Evolutionary conservation across 2,113 vertebrate genomes (phyloP).

Genomic region (Theristicus caerulescens): DNA sequence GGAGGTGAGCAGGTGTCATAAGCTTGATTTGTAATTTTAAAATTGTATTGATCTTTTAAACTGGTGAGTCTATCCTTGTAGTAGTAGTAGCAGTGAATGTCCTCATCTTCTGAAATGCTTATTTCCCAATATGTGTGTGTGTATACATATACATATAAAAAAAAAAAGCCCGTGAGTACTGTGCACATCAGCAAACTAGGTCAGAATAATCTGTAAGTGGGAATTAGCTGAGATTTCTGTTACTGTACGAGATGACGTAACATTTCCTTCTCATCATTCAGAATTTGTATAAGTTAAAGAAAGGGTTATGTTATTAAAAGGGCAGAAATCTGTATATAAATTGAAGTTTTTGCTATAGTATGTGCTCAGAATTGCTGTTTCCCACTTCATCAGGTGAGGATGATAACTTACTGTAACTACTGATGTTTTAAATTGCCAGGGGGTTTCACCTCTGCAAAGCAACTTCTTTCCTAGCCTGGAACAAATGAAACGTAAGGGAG

Average conservation of each 20-base stretch:
- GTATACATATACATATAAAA: neutral
- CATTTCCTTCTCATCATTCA: neutral
- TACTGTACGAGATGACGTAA: neutral
- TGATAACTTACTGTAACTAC: neutral
- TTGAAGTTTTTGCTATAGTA: neutral
- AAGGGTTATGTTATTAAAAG: neutral
- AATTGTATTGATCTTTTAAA: neutral
- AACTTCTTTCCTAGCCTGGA: neutral
- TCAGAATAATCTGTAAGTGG: neutral
- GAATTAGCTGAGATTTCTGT: neutral
- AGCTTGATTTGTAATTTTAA: neutral
- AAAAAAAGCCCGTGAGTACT: neutral
- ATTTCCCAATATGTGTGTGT: neutral
- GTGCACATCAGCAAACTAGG: neutral
- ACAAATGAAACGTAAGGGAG: rapidly evolving
- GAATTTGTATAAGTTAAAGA: neutral
- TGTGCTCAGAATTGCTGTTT: neutral
- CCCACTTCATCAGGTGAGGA: neutral
- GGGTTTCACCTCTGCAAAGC: neutral
- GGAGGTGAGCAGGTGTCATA: neutral
- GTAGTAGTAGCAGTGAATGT: neutral
- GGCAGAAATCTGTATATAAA: neutral
- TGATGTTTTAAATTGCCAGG: neutral
- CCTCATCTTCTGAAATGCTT: neutral
- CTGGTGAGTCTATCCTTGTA: neutral